Base-by-base conservation (phyloP, 2,797 vertebrate genomes). In the Hippocampus kuda region DNA sequence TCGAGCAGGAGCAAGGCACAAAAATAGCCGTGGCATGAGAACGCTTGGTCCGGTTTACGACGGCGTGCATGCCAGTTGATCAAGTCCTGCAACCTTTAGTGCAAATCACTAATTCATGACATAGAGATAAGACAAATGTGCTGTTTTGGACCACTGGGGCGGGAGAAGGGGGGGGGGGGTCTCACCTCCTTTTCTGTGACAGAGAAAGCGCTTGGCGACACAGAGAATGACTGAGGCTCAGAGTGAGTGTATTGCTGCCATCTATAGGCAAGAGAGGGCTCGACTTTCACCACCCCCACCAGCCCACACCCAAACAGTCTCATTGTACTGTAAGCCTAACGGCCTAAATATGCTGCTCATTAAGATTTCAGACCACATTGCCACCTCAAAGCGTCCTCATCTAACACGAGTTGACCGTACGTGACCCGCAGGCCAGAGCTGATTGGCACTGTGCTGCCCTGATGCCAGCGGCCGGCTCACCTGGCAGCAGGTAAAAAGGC, bases 221-320 rank as follows among this genome's bases (percentile, higher is more conserved):
- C 13, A 7, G 11, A 27, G 38, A 26, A 13, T 56, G 34, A 27
- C 1, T 12, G 0, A 44, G 22, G 2, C 30, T 44, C 12, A 49
- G 41, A 27, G 15, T 65, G 86, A 81, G 79, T 78, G 72, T 83
- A 79, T 85, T 83, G 85, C 84, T 89, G 88, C 87, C 89, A 88
- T 87, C 88, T 91, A 81, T 87, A 73, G 89, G 85, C 63, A 5
- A 54, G 60, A 11, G 3, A 9, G 4, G 54, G 42, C 44, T 30
- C 7, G 5, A n/a, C 15, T n/a, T 10, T 22, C 53, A 24, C n/a
- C 42, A 2, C 18, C 44, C 24, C 26, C 22, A 0, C 22, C 27
- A 38, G 6, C 5, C 12, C 48, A 10, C 48, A 2, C 2, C 18
- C 26, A 53, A 34, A 56, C 8, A 66, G 24, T 51, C 16, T 51